phyloP scores from a whole-genome alignment of 2,113 vertebrate genomes.

The Phyllopteryx taeniolatus region DNA sequence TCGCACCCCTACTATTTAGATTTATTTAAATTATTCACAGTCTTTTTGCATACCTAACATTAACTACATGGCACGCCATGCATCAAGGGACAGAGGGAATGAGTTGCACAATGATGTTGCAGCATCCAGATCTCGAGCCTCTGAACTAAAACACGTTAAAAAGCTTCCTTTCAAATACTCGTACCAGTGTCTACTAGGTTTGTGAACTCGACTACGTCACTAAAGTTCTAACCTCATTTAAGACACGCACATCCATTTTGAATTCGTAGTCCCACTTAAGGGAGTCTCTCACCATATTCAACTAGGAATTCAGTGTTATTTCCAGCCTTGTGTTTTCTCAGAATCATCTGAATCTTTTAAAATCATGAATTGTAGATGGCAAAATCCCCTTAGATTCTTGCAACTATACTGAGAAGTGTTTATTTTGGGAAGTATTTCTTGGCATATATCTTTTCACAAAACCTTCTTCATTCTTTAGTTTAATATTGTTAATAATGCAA shows the following conservation, averaged over 20 bases:
- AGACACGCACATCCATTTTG: background rate
- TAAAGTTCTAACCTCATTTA: background rate
- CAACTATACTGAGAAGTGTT: background rate
- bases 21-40: too few species aligned
- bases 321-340: background rate
- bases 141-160: background rate
- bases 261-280: background rate
- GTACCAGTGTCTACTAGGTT: background rate
- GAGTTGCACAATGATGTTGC: too few species aligned
- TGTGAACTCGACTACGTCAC: background rate
- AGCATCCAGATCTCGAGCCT: too few species aligned
- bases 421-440: background rate
- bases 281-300: background rate
- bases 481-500: too few species aligned
- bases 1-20: too few species aligned
- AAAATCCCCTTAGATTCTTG: background rate
- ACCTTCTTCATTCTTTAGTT: background rate
- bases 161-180: background rate
- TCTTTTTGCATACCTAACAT: too few species aligned
- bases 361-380: background rate
- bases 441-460: background rate
- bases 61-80: too few species aligned
- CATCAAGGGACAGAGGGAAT: too few species aligned
- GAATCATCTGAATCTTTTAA: background rate
- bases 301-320: background rate